phyloP scores from a whole-genome alignment of 2,113 vertebrate genomes.

The Colistium nudipinnis region DNA sequence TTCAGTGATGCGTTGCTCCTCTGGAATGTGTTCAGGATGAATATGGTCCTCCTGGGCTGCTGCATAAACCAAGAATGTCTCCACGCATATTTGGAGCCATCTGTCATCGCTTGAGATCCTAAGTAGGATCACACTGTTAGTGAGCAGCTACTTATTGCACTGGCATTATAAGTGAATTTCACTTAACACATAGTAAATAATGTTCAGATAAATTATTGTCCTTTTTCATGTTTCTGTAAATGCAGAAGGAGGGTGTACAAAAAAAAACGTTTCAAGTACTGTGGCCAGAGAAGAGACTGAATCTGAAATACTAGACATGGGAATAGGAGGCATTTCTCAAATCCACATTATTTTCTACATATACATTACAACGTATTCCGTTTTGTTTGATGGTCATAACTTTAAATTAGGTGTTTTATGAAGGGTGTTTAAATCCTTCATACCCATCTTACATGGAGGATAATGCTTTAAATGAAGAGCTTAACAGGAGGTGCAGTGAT shows the following conservation, averaged over 20 bases:
- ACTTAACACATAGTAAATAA: conserved; percentile 67
- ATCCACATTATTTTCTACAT: not conserved
- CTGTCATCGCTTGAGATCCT: conserved; percentile 73
- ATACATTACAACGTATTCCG: not conserved
- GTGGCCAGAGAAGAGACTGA: not conserved
- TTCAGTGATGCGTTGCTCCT: conserved; percentile 73
- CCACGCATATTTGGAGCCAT: conserved; percentile 76
- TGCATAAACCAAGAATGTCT: conserved; percentile 80
- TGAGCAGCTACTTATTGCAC: conserved; percentile 74
- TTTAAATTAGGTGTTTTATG: not conserved
- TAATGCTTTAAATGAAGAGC: not conserved
- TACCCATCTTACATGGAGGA: not conserved
- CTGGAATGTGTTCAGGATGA: conserved; percentile 77
- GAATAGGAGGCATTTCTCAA: too few species aligned
- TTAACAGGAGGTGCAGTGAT: not conserved
- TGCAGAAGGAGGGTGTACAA: too few species aligned
- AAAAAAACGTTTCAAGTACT: too few species aligned
- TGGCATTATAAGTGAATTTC: conserved; percentile 31
- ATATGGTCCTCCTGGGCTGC: conserved; percentile 79
- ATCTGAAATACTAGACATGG: too few species aligned
- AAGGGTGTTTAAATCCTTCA: not conserved
- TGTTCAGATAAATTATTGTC: conserved; percentile 56
- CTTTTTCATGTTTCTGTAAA: conserved; percentile 31
- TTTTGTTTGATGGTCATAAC: not conserved
- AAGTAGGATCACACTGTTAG: conserved; percentile 68